Percentiles rank a stretch among this genome's conserved stretches.
Conservation (phyloP, 2,888 invertebrate species). For the Portevinia maculata region DNA sequence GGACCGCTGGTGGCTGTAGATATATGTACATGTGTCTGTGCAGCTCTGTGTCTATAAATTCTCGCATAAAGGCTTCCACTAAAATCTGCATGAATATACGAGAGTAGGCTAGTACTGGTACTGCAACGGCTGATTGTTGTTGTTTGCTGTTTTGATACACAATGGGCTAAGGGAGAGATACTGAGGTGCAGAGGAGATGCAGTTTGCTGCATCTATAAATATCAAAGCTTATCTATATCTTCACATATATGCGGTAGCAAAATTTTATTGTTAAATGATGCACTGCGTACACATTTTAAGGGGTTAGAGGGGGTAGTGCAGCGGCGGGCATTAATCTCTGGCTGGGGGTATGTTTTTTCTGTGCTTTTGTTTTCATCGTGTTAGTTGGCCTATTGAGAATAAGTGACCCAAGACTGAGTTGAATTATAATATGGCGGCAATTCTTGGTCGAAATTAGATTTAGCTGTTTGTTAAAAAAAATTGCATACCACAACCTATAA, state of each 20-base stretch:
- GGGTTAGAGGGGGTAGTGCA: not conserved
- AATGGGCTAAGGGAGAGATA: not conserved
- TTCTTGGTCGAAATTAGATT: constrained; percentile 31
- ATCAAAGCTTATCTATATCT: constrained; percentile 73
- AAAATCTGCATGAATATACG: constrained; percentile 73
- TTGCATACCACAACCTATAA: too few species aligned
- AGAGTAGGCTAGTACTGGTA: constrained; percentile 50
- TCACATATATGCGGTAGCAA: constrained; percentile 72
- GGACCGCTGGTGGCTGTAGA: constrained; percentile 21
- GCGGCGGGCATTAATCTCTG: constrained; percentile 28
- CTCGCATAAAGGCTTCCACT: constrained; percentile 73
- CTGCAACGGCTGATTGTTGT: constrained; percentile 39
- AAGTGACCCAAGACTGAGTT: constrained; percentile 26
- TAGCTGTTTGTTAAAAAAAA: too few species aligned
- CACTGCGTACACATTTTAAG: constrained; percentile 61
- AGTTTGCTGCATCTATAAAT: constrained; percentile 74
- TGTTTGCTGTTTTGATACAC: constrained; percentile 51
- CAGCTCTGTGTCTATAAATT: constrained; percentile 69
- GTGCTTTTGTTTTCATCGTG: constrained; percentile 3
- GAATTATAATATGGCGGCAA: constrained; percentile 61
- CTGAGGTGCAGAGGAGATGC: constrained; percentile 61
- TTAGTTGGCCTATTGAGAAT: constrained; percentile 55
- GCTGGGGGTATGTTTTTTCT: not conserved
- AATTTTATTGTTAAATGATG: constrained; percentile 75
- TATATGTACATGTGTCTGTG: constrained; percentile 15